Evolutionary conservation across 2,888 invertebrate species (phyloP).

Genomic region (Cybosia mesomella): DNA sequence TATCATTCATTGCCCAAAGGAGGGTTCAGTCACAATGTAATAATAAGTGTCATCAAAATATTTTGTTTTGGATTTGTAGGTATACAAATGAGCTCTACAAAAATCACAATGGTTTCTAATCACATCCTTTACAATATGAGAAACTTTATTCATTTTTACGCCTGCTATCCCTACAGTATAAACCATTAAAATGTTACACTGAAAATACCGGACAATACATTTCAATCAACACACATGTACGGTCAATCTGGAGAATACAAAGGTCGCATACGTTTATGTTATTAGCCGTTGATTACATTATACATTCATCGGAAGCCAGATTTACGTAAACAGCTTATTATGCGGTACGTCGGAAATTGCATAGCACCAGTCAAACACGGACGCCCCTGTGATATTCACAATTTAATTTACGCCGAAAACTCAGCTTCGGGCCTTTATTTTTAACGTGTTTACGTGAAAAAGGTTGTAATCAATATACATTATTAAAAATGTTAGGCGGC

Average conservation of each 20-base stretch:
- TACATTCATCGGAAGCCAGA: conserved; percentile 78
- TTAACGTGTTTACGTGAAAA: conserved; percentile 55
- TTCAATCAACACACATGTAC: conserved; percentile 40
- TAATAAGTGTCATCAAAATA: too few relatives aligned
- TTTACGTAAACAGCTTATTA: conserved; percentile 78
- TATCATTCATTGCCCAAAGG: too few relatives aligned
- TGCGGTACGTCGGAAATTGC: conserved; percentile 65
- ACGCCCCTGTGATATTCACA: conserved; percentile 60
- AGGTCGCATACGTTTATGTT: conserved; percentile 58
- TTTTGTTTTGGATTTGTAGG: too few relatives aligned
- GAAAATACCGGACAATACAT: conserved; percentile 24
- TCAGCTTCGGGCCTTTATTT: conserved; percentile 57
- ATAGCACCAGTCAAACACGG: conserved; percentile 57
- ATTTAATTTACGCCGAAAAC: conserved; percentile 66
- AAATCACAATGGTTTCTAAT: background rate
- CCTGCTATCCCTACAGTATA: background rate
- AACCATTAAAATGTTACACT: background rate
- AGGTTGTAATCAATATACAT: conserved; percentile 67
- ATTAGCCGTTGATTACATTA: conserved; percentile 79
- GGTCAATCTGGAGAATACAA: conserved; percentile 36
- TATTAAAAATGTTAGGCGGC: conserved; percentile 57
- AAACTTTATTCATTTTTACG: background rate
- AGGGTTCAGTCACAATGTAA: too few relatives aligned
- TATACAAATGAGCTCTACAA: background rate
- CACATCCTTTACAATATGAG: background rate